Percentiles rank a stretch among this genome's conserved stretches.
Conservation (phyloP, 2,113 vertebrate species). For the Fregata magnificens region DNA sequence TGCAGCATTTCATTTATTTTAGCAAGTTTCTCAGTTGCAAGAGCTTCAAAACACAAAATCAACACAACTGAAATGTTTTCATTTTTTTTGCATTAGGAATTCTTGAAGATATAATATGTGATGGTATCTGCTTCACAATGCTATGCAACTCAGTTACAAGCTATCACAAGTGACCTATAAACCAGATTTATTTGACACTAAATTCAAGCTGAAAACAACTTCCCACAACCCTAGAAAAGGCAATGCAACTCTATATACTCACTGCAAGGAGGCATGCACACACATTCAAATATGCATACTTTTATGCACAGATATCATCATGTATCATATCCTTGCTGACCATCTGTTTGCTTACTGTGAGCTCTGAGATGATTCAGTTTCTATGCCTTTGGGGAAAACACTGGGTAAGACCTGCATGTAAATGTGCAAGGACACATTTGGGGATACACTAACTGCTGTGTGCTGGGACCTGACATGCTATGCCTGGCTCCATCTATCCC, state of each 20-base stretch:
- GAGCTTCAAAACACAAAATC: slow-evolving; percentile 43
- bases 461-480: not conserved
- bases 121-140: slow-evolving; percentile 58
- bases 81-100: slow-evolving; percentile 48
- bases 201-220: slow-evolving; percentile 70
- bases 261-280: slow-evolving; percentile 10
- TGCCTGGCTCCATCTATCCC: not conserved
- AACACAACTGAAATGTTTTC: slow-evolving; percentile 40
- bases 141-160: slow-evolving; percentile 45
- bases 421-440: not conserved
- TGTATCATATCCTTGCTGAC: slow-evolving; percentile 52
- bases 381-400: slow-evolving; percentile 15
- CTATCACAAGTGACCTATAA: slow-evolving; percentile 67
- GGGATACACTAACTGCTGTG: not conserved
- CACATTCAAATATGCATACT: slow-evolving; percentile 28
- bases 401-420: slow-evolving; percentile 14
- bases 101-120: slow-evolving; percentile 35
- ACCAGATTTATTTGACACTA: slow-evolving; percentile 69
- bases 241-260: slow-evolving; percentile 37
- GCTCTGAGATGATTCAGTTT: slow-evolving; percentile 34
- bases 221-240: slow-evolving; percentile 52
- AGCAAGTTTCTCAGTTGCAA: slow-evolving; percentile 39
- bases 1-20: slow-evolving; percentile 58
- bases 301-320: slow-evolving; percentile 32
- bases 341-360: slow-evolving; percentile 59